These are phyloP conservation scores for Drosophila watanabei DNA, from an alignment of 1,140 invertebrate genomes.

Conservation along the genomic window DNA sequence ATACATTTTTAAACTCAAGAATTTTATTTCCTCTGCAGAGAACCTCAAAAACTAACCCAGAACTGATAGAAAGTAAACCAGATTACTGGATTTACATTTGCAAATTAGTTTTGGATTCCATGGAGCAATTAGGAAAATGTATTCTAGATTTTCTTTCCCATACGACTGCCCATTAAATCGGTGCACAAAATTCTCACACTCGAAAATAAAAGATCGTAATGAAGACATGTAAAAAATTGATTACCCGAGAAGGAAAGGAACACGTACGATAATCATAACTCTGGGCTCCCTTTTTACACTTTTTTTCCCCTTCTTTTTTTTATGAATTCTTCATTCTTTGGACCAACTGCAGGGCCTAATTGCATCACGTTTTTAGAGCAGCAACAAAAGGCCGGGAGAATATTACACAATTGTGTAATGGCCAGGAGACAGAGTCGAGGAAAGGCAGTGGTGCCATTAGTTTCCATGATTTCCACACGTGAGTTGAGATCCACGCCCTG, in stretches of 20 bases:
- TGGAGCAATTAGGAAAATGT: constrained; percentile 40
- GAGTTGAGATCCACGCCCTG: constrained; percentile 17
- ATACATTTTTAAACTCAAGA: neutral
- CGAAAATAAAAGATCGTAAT: constrained; percentile 31
- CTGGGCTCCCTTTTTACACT: constrained; percentile 48
- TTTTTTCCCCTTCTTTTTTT: constrained; percentile 12
- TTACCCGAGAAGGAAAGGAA: constrained; percentile 53
- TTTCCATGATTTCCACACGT: constrained; percentile 48
- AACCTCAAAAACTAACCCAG: constrained; percentile 1
- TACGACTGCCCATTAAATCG: constrained; percentile 23
- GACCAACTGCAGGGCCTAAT: constrained; percentile 30
- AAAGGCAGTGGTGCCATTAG: constrained; percentile 58
- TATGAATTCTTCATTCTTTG: constrained; percentile 1
- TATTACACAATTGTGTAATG: constrained; percentile 60
- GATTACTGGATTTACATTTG: constrained; percentile 33
- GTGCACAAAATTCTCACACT: constrained; percentile 54
- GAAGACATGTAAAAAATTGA: constrained; percentile 58
- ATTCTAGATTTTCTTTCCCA: constrained; percentile 30
- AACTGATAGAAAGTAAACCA: constrained; percentile 21
- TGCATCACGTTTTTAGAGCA: constrained; percentile 68
- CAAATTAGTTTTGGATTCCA: constrained; percentile 14
- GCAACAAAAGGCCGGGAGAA: constrained; percentile 50
- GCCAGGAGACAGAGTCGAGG: constrained; percentile 28
- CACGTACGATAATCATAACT: constrained; percentile 65
- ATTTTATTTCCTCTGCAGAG: neutral